phyloP scores from a whole-genome alignment of 2,888 invertebrate species.

The Diabrotica balteata region DNA sequence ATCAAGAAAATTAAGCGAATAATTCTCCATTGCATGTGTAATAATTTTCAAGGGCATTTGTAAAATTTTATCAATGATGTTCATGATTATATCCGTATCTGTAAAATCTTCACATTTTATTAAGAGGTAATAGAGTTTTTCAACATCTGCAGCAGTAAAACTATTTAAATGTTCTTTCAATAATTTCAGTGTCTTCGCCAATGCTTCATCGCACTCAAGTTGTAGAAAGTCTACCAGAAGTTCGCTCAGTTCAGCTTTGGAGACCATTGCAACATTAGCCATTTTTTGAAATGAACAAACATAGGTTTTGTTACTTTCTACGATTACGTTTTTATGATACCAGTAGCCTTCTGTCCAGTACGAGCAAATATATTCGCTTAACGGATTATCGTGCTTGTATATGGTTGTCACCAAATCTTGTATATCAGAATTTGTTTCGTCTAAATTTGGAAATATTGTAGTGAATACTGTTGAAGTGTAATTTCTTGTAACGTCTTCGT shows the following conservation, averaged over 20 bases:
- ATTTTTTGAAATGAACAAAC: slow-evolving; percentile 12
- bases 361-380: slow-evolving; percentile 5
- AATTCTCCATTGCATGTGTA: not conserved
- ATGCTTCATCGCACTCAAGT: not conserved
- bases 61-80: slow-evolving; percentile 7
- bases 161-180: not conserved
- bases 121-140: not conserved
- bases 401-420: slow-evolving; percentile 1
- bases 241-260: not conserved
- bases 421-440: not conserved
- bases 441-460: slow-evolving; percentile 11
- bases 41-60: not conserved
- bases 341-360: slow-evolving; percentile 18
- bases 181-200: not conserved
- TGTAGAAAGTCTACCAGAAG: not conserved
- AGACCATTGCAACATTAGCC: slow-evolving; percentile 16
- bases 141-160: slow-evolving; percentile 1
- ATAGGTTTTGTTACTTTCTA: not conserved
- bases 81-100: not conserved
- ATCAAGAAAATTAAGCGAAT: slow-evolving; percentile 1
- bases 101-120: slow-evolving; percentile 1
- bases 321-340: slow-evolving; percentile 3
- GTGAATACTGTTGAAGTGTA: slow-evolving; percentile 13
- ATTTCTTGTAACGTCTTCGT: slow-evolving; percentile 10
- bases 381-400: slow-evolving; percentile 2